Evolutionary conservation across 2,113 vertebrate species (phyloP).

Genomic region (Polyodon spathula): DNA sequence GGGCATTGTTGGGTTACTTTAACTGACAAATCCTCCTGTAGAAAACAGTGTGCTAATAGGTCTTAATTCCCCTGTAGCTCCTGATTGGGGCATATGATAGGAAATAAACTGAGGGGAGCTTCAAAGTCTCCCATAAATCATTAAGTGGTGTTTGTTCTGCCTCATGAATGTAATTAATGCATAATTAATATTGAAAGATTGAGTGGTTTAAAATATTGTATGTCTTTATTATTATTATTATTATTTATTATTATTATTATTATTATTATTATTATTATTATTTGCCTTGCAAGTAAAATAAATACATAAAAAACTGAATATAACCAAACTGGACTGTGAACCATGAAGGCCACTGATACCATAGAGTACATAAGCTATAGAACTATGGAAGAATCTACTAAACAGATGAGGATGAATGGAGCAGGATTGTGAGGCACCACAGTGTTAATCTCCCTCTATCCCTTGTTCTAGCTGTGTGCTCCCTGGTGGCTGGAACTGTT

Average conservation of each 20-base stretch:
- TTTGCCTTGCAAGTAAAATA: constrained; percentile 32
- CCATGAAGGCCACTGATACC: no score
- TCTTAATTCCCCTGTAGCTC: constrained; percentile 29
- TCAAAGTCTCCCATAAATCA: constrained; percentile 64
- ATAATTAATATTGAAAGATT: constrained; percentile 76
- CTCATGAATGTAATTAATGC: constrained; percentile 70
- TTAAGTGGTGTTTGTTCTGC: constrained; percentile 69
- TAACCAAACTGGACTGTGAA: no score
- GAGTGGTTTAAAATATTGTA: constrained; percentile 68
- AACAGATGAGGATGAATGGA: no score
- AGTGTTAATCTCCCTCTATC: neutral
- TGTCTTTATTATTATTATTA: constrained; percentile 45
- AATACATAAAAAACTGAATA: no score
- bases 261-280: constrained; percentile 36
- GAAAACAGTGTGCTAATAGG: constrained; percentile 6
- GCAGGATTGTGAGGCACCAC: no score
- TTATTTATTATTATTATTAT: no score
- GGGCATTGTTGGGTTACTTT: neutral
- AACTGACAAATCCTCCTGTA: neutral
- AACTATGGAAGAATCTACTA: no score
- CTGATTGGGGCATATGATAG: constrained; percentile 53
- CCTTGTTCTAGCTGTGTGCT: constrained; percentile 7
- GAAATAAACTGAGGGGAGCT: constrained; percentile 60
- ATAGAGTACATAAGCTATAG: no score
- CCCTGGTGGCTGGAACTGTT: constrained; percentile 31